Evolutionary conservation across 2,113 vertebrate genomes (phyloP).

Genomic region (Caranx ignobilis): DNA sequence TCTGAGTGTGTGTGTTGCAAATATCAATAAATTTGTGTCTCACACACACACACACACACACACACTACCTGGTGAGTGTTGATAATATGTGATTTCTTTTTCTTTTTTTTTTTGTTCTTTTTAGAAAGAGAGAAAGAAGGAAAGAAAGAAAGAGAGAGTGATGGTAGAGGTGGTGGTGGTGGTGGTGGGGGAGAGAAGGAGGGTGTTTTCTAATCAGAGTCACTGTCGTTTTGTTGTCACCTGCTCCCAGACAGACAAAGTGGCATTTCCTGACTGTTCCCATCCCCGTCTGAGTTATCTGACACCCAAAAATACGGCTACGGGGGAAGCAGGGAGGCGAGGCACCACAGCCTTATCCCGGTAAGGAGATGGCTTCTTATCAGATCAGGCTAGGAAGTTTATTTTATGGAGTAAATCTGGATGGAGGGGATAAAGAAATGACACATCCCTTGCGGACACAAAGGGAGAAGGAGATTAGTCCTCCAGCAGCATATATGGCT

Average conservation of each 20-base stretch:
- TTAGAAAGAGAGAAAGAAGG: constrained; percentile 40
- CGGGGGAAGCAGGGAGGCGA: constrained; percentile 74
- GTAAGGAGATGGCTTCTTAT: constrained; percentile 84
- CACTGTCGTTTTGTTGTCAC: constrained; percentile 91
- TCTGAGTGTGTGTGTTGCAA: constrained; percentile 30
- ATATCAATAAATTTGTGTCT: constrained; percentile 62
- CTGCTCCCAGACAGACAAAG: constrained; percentile 87
- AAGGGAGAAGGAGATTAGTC: constrained; percentile 85
- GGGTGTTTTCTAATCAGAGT: constrained; percentile 86
- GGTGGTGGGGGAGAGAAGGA: constrained; percentile 78
- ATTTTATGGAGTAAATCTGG: constrained; percentile 86
- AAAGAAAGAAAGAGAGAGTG: constrained; percentile 31
- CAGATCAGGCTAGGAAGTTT: constrained; percentile 85
- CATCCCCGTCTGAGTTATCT: constrained; percentile 86
- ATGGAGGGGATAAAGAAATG: constrained; percentile 87
- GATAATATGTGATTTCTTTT: constrained; percentile 65
- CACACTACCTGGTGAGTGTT: constrained; percentile 50
- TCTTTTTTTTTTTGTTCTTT: constrained; percentile 43
- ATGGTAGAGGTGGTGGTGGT: constrained; percentile 77
- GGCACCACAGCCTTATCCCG: constrained; percentile 78
- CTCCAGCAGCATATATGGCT: constrained; percentile 84
- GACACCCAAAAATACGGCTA: constrained; percentile 91
- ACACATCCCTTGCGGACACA: constrained; percentile 85
- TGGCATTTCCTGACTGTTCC: constrained; percentile 86
- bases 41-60: background rate